Evolutionary conservation across 2,888 invertebrate genomes (phyloP).

Genomic region (Amaurobius ferox): DNA sequence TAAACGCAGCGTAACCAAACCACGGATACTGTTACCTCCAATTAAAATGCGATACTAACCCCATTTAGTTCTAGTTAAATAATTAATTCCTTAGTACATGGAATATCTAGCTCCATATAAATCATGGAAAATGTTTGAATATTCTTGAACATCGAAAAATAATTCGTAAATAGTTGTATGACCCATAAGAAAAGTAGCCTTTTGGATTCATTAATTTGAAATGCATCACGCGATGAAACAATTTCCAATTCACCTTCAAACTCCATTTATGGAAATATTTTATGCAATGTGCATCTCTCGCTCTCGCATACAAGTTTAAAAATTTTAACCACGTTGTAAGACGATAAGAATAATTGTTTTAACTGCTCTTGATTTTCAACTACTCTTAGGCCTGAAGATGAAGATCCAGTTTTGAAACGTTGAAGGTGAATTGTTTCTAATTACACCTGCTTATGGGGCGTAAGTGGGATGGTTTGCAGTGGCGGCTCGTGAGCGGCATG

Average conservation of each 20-base stretch:
- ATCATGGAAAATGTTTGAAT: background rate
- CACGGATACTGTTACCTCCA: too few species aligned
- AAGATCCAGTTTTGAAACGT: background rate
- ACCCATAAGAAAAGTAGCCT: background rate
- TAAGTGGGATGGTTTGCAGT: too few species aligned
- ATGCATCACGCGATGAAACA: background rate
- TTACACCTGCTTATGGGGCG: background rate
- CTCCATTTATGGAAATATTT: background rate
- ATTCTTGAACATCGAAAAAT: background rate
- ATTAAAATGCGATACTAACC: too few species aligned
- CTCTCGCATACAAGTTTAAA: too few species aligned
- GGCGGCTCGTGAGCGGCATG: too few species aligned
- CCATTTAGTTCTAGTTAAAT: background rate
- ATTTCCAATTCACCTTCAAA: constrained; percentile 9
- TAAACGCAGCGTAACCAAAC: too few species aligned
- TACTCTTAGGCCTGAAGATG: background rate
- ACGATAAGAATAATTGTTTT: constrained; percentile 24
- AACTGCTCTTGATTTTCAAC: background rate
- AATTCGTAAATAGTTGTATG: background rate
- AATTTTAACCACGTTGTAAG: constrained; percentile 12
- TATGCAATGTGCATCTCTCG: background rate
- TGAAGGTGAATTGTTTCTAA: background rate
- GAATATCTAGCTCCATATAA: background rate
- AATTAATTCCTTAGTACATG: background rate
- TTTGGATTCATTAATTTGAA: background rate